These are phyloP conservation scores for Agrilus biguttatus DNA, from an alignment of 2,888 invertebrate species.

Conservation along the genomic window DNA sequence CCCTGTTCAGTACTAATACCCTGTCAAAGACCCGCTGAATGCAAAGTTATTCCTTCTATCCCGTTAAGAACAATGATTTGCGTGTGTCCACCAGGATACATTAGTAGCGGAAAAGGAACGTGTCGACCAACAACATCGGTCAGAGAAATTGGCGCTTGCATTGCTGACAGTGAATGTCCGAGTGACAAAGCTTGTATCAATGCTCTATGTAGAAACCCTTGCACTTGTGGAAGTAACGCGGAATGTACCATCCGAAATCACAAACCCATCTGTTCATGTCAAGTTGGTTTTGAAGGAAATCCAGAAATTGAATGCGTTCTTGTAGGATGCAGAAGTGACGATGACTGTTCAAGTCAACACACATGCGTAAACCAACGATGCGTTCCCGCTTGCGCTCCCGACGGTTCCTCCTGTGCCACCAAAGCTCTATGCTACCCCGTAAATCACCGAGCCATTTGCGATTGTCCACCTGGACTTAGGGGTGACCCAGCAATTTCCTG, in stretches of 20 bases:
- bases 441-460: constrained; percentile 70
- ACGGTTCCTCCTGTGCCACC: constrained; percentile 57
- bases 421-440: constrained; percentile 67
- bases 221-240: constrained; percentile 73
- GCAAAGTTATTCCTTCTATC: constrained; percentile 64
- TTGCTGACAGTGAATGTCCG: constrained; percentile 63
- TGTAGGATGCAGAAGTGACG: constrained; percentile 57
- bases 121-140: constrained; percentile 57
- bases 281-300: constrained; percentile 70
- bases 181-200: constrained; percentile 65
- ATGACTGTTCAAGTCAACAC: constrained; percentile 69
- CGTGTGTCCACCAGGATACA: constrained; percentile 76
- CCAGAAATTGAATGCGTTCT: constrained; percentile 68
- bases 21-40: constrained; percentile 65
- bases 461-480: constrained; percentile 65
- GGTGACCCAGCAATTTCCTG: constrained; percentile 73
- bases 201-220: constrained; percentile 69
- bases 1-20: constrained; percentile 68
- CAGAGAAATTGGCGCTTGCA: constrained; percentile 50
- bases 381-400: constrained; percentile 61
- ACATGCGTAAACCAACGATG: constrained; percentile 74
- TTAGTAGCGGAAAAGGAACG: constrained; percentile 68
- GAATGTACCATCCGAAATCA: constrained; percentile 74
- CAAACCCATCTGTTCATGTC: constrained; percentile 77
- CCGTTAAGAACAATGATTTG: constrained; percentile 84